Evolutionary conservation across 2,888 invertebrate species (phyloP), one percentile per base, ranked within the genome.

Genomic region (Eupelmus urozonus): DNA sequence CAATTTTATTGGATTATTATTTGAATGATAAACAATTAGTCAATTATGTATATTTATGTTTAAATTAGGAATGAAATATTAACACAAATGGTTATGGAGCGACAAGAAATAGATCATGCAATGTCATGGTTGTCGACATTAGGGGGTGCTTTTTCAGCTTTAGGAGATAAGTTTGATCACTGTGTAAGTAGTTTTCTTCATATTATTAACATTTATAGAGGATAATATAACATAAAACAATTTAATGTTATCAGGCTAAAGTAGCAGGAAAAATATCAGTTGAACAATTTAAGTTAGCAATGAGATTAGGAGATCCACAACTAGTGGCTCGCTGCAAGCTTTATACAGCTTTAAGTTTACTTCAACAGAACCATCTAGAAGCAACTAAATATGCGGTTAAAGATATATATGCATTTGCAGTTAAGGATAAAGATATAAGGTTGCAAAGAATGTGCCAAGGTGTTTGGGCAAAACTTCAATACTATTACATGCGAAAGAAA

Each of bases 61-160:
- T 72, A 25, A 75, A 78, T 60, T 74, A 93, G 93, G 92, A 92
- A 92, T 83, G 85, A 91, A 51, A 90, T 90, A 83, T 85, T 93
- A 49, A 88, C 88, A 18, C 81, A 85, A 60, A 89, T 93, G 84
- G 87, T 92, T 3, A 87, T 93, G 91, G 94, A 94, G 82, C 92
- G 92, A 83, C 92, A 94, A 81, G 96, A 97, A 90, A 90, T 96
- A 83, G 96, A 97, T 83, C 93, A 95, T 90, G 93, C 96, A 34
- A 93, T 98, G 92, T 97, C 97, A 20, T 98, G 98, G 97, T 90
- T 99, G 27, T 98, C 98, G 23, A 98, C 99, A 0, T 92, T 99
- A 18, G 99, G 98, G 1, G 98, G 98, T 62, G 98, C 97, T 0
- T 98, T 96, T 90, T 98, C 98, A 1, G 96, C 98, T 0, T 91